These are phyloP conservation scores for Willisornis vidua DNA, from an alignment of 2,113 vertebrate genomes.

Conservation along the genomic window DNA sequence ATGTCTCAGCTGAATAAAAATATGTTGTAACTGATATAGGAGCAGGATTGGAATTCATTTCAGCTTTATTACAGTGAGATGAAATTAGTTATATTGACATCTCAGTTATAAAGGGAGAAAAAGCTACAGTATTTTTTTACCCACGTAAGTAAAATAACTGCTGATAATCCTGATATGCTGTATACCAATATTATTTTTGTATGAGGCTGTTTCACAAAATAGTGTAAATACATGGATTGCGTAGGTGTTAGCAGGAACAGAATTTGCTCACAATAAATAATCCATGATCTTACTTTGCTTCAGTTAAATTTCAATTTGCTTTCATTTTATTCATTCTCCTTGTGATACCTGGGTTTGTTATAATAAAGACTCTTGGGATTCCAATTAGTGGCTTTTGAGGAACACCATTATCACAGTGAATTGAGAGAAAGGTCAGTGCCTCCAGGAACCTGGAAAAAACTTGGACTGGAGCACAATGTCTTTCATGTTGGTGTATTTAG, in stretches of 20 bases:
- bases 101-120: conserved; percentile 7
- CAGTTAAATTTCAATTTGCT: neutral
- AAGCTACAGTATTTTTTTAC: neutral
- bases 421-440: neutral
- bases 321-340: neutral
- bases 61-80: conserved; percentile 24
- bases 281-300: neutral
- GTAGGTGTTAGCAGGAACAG: neutral
- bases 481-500: neutral
- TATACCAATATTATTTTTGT: neutral
- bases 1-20: conserved; percentile 51
- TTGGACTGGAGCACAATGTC: neutral
- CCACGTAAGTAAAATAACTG: neutral
- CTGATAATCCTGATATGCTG: neutral
- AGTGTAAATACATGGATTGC: neutral
- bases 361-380: neutral
- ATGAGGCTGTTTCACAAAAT: neutral
- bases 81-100: conserved; percentile 40
- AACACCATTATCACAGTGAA: neutral
- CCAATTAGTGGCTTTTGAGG: neutral
- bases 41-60: conserved; percentile 23
- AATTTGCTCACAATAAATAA: conserved; percentile 1
- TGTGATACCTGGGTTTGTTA: neutral
- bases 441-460: neutral
- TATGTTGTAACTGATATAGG: neutral